Base-by-base conservation (phyloP, 2,888 invertebrate genomes). In the Liopterus haemorrhoidalis region DNA sequence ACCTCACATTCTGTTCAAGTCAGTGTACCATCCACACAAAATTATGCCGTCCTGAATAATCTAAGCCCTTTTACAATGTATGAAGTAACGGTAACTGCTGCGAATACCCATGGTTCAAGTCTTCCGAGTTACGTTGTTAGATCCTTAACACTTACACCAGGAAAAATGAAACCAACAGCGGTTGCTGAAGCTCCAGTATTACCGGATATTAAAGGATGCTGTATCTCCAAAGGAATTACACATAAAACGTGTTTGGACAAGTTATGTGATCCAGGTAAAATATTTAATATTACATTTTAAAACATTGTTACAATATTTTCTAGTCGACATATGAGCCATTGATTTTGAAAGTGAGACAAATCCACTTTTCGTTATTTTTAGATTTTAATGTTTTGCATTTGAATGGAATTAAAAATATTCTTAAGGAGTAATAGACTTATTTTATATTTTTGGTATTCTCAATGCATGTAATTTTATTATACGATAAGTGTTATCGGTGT, bases 21-120 rank as follows among this genome's bases (percentile, higher is more conserved):
- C 39, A 76, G 72, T 58, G 81, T 85, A 1, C 72, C 74, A 2
- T 71, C 72, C 3, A 76, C 75, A 50, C 73, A 74, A 54, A 81
- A 76, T 1, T 72, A 67, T 39, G 69, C 80, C 0, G 65, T 77
- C 0, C 60, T 87, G 2, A 76, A 75, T 54, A 75, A 81, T 59
- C 68, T 89, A 22, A 70, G 73, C 8, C 84, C 88, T 0, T 82
- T 84, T 59, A 87, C 86, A 1, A 88, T 88, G 88, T 89, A 89
- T 62, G 85, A 88, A 59, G 73, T 88, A 4, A 75, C 79, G 0
- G 81, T 89, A 6, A 79, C 78, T 0, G 82, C 87, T 0, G 74
- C 73, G 41, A 89, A 88, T 62, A 73, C 75, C 12, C 82, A 82
- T 60, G 89, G 89, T 0, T 74, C 80, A 1, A 88, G 87, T 67